These are phyloP conservation scores for Notechis scutatus DNA, from an alignment of 2,113 vertebrate genomes.

Conservation along the genomic window DNA sequence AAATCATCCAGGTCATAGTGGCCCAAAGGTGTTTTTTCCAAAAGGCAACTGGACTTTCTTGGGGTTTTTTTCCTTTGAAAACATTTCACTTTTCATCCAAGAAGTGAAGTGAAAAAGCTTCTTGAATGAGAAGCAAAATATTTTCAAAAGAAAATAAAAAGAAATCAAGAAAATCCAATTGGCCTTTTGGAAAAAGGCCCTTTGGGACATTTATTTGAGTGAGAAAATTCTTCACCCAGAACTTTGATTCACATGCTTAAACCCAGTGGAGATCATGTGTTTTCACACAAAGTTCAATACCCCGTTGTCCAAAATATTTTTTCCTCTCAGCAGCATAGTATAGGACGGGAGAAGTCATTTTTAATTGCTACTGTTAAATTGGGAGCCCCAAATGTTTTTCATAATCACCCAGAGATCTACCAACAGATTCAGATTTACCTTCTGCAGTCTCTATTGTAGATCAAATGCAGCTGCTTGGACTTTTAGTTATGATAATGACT, in stretches of 20 bases:
- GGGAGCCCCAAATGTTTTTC: neutral
- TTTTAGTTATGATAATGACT: slow-evolving; percentile 1
- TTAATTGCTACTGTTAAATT: neutral
- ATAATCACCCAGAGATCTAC: neutral
- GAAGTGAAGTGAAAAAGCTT: too few relatives aligned
- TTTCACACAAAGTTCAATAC: neutral
- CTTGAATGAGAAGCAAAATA: too few relatives aligned
- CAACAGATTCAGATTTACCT: neutral
- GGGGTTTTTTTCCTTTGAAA: too few relatives aligned
- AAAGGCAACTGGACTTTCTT: neutral
- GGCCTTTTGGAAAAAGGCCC: too few relatives aligned
- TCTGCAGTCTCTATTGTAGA: neutral
- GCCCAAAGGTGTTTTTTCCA: neutral
- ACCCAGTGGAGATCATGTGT: neutral
- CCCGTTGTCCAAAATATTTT: neutral
- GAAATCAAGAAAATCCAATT: too few relatives aligned
- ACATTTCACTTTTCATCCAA: too few relatives aligned
- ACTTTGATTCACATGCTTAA: neutral
- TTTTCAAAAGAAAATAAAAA: too few relatives aligned
- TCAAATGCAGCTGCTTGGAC: neutral
- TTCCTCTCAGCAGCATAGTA: neutral
- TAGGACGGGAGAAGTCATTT: neutral
- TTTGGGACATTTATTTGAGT: neutral
- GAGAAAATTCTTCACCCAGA: neutral
- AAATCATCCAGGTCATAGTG: neutral